These are phyloP conservation scores for Drusus annulatus DNA, from an alignment of 1,140 invertebrate genomes.

Conservation along the genomic window DNA sequence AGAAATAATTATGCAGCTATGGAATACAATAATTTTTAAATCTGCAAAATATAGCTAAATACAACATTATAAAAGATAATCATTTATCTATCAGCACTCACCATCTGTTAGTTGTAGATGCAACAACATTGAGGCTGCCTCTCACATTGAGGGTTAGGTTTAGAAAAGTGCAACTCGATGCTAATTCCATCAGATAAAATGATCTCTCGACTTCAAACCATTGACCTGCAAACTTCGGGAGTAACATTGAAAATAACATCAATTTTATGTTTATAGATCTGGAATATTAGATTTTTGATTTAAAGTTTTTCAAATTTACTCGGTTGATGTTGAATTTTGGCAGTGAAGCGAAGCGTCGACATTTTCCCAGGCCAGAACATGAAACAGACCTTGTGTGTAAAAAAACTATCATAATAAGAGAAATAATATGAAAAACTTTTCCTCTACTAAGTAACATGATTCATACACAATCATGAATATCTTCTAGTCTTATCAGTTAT, in stretches of 20 bases:
- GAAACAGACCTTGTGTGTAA: constrained; percentile 5
- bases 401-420: background rate
- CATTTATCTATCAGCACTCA: constrained; percentile 60
- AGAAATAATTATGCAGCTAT: no score
- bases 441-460: no score
- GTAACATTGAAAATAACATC: constrained; percentile 25
- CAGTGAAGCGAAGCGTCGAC: constrained; percentile 74
- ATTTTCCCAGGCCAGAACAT: constrained; percentile 72
- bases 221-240: constrained; percentile 76
- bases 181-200: constrained; percentile 80
- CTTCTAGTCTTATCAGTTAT: no score
- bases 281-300: no score
- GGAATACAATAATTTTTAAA: no score
- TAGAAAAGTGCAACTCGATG: constrained; percentile 76
- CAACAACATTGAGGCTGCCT: constrained; percentile 72
- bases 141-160: constrained; percentile 70
- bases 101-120: constrained; percentile 76
- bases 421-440: constrained; percentile 2
- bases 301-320: constrained; percentile 65
- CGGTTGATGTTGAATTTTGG: constrained; percentile 74
- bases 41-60: no score
- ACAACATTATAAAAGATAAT: no score
- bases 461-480: no score
- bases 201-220: constrained; percentile 83
- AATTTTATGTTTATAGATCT: no score